Conservation (phyloP, 2,888 invertebrate genomes). For the Patella pellucida region DNA sequence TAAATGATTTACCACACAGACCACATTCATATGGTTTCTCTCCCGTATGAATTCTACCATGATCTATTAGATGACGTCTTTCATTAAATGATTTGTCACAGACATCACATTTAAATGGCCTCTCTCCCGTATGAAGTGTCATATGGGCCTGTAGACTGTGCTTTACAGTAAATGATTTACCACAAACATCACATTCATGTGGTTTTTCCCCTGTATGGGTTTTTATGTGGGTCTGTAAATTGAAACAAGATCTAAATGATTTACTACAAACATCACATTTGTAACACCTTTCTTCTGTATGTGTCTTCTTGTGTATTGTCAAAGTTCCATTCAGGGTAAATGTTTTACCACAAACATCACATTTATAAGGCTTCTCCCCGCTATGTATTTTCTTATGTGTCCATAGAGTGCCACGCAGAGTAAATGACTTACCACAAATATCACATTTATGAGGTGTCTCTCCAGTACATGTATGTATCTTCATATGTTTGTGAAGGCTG, state of each 20-base stretch:
- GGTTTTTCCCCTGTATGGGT: not conserved
- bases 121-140: not conserved
- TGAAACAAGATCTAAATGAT: not conserved
- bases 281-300: not conserved
- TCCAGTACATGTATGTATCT: not conserved
- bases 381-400: not conserved
- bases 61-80: not conserved
- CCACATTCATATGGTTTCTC: not conserved
- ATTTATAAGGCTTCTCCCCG: not conserved
- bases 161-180: not conserved
- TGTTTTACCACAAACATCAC: not conserved
- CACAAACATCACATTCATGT: not conserved
- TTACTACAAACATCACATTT: slow-evolving; percentile 1
- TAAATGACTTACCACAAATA: not conserved
- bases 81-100: not conserved
- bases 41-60: not conserved
- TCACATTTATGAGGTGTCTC: not conserved
- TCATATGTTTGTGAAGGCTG: not conserved
- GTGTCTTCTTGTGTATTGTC: not conserved
- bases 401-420: not conserved
- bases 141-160: not conserved
- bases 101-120: not conserved
- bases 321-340: not conserved
- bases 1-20: not conserved
- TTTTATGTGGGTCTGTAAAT: not conserved